Percentiles rank a stretch among this genome's conserved stretches.
phyloP scores from a whole-genome alignment of 1,140 invertebrate genomes.

The Drosophila santomea region DNA sequence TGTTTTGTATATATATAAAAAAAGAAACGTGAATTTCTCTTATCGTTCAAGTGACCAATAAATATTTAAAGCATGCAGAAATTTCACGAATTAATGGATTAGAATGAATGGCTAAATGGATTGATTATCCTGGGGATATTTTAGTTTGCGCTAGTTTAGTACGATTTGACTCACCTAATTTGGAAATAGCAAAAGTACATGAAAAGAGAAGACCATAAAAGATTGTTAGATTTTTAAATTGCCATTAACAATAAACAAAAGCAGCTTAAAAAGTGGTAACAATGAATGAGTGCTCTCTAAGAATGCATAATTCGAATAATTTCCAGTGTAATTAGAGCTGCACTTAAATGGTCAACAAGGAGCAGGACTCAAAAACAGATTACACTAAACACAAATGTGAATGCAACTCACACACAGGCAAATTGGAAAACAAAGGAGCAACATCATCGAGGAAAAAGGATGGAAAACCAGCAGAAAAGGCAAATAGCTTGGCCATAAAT shows the following conservation, averaged over 20 bases:
- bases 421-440: constrained; percentile 39
- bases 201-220: constrained; percentile 14
- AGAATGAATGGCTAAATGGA: constrained; percentile 17
- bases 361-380: constrained; percentile 65
- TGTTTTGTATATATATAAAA: constrained; percentile 15
- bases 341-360: constrained; percentile 79
- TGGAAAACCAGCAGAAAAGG: constrained; percentile 9
- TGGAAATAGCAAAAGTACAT: background rate
- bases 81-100: constrained; percentile 36
- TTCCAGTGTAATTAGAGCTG: constrained; percentile 76
- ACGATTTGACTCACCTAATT: constrained; percentile 20
- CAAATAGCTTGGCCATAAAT: constrained; percentile 53
- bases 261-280: background rate
- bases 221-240: background rate
- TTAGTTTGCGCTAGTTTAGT: background rate
- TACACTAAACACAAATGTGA: constrained; percentile 64
- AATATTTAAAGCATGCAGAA: constrained; percentile 10
- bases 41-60: constrained; percentile 21
- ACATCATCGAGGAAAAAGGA: constrained; percentile 18
- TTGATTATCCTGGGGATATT: constrained; percentile 15
- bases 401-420: constrained; percentile 18
- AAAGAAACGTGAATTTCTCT: constrained; percentile 8
- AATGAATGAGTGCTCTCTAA: constrained; percentile 9
- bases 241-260: background rate
- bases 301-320: constrained; percentile 67